phyloP scores from a whole-genome alignment of 2,113 vertebrate species.

The Zosterops pallidus region DNA sequence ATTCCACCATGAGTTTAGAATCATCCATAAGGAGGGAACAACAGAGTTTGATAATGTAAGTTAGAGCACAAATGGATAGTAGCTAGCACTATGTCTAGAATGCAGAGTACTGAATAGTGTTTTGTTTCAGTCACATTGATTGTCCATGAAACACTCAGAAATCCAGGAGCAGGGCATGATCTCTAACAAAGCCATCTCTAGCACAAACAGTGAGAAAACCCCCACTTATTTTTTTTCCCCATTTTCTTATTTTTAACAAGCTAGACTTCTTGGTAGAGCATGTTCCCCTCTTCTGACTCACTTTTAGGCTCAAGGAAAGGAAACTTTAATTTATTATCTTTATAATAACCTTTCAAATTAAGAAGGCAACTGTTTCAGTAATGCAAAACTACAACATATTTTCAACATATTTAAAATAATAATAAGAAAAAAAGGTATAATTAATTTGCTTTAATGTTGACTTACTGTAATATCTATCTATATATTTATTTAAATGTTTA shows the following conservation, averaged over 20 bases:
- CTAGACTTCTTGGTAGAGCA: not conserved
- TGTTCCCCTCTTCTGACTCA: not conserved
- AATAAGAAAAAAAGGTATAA: not conserved
- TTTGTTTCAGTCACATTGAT: not conserved
- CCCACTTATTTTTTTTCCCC: not conserved
- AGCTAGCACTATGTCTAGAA: not conserved
- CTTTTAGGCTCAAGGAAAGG: not conserved
- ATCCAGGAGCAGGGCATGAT: not conserved
- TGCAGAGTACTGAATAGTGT: not conserved
- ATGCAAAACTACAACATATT: not conserved
- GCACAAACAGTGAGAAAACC: not conserved
- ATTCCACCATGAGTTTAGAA: not conserved
- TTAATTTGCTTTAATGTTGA: not conserved
- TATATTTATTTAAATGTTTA: not conserved
- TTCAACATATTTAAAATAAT: not conserved
- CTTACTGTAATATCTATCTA: not conserved
- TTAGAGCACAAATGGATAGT: not conserved
- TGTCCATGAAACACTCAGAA: not conserved
- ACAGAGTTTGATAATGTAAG: not conserved
- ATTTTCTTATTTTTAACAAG: not conserved
- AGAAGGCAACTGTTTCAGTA: not conserved
- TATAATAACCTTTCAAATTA: not conserved
- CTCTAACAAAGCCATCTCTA: not conserved
- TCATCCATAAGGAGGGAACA: not conserved
- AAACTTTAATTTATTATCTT: not conserved